Evolutionary conservation across 2,113 vertebrate species (phyloP), one percentile per base, ranked within the genome.

Genomic region (Percopsis transmontana): DNA sequence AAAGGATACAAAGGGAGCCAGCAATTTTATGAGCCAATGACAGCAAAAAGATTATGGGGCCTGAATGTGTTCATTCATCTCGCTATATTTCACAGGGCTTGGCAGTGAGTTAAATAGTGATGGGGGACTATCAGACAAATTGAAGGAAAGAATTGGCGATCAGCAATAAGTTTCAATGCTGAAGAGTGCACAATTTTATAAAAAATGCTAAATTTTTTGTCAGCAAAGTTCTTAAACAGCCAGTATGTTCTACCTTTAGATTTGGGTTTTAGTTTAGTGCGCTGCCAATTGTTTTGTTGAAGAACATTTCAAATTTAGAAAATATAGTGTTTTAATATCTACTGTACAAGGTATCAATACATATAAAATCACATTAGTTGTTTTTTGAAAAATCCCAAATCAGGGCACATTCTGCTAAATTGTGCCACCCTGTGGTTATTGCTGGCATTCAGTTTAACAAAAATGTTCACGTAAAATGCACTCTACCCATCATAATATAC

Each of bases 1-100:
- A 50, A n/a, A 38, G 61, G 42, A 61, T 66, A 81, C 8, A 87
- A 84, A 90, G 86, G 74, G 58, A 87, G 70, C 79, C 82, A 84
- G 77, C 72, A 67, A 85, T 90, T 90, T 91, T 92, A 90, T 89
- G 84, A 91, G 85, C 86, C 89, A 90, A 79, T 84, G 81, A 91
- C 88, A 89, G 85, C 70, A 80, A 89, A 90, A 86, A 80, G 76
- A 89, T 88, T 89, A 83, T 69, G 79, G 81, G 76, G 72, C 79
- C 77, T 88, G 78, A 91, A 84, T 85, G 85, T 81, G 77, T 74
- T 73, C 85, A 89, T 90, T 91, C 79, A 89, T 63, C 61, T 82
- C 74, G 58, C 64, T 41, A 75, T 41, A 75, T 80, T 79, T 80
- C 77, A 77, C 19, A 72, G 76, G 50, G 59, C 70, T 88, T 91